Percentiles rank a stretch among this genome's conserved stretches.
Evolutionary conservation across 2,888 invertebrate genomes (phyloP).

Genomic region (Gasteruption jaculator): DNA sequence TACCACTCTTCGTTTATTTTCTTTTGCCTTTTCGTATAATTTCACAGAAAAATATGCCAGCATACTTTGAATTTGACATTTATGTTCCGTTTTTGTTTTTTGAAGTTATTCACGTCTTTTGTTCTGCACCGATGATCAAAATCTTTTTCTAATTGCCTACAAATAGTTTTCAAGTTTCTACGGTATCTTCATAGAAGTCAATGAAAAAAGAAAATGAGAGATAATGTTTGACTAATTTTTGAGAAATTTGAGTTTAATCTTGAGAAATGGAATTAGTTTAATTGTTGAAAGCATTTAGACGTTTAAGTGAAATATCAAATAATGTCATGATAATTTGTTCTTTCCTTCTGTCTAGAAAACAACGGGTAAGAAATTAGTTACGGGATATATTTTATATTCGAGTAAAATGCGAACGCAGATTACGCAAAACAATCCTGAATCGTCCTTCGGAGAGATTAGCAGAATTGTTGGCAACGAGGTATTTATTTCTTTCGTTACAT

Average conservation of each 20-base stretch:
- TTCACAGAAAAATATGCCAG: constrained; percentile 47
- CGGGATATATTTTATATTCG: constrained; percentile 97
- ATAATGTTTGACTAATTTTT: too few species aligned
- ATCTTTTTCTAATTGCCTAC: constrained; percentile 29
- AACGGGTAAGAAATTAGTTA: constrained; percentile 76
- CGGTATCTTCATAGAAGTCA: too few species aligned
- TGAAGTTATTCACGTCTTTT: constrained; percentile 15
- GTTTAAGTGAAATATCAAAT: too few species aligned
- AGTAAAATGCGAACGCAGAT: constrained; percentile 92
- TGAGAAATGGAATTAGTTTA: too few species aligned
- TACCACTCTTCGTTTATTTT: constrained; percentile 26
- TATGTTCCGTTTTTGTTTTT: constrained; percentile 12
- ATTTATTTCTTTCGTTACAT: constrained; percentile 44
- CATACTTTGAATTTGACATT: constrained; percentile 37
- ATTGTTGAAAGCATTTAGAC: too few species aligned
- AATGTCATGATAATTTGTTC: constrained; percentile 42
- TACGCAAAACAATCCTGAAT: constrained; percentile 89
- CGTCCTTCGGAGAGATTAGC: constrained; percentile 84
- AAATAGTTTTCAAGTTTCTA: too few species aligned
- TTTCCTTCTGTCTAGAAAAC: constrained; percentile 50
- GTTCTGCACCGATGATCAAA: constrained; percentile 33
- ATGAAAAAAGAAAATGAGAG: neutral
- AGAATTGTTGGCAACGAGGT: constrained; percentile 70
- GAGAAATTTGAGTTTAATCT: too few species aligned
- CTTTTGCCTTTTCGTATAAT: constrained; percentile 27